phyloP scores from a whole-genome alignment of 2,888 invertebrate species.

The Lithophane socia region DNA sequence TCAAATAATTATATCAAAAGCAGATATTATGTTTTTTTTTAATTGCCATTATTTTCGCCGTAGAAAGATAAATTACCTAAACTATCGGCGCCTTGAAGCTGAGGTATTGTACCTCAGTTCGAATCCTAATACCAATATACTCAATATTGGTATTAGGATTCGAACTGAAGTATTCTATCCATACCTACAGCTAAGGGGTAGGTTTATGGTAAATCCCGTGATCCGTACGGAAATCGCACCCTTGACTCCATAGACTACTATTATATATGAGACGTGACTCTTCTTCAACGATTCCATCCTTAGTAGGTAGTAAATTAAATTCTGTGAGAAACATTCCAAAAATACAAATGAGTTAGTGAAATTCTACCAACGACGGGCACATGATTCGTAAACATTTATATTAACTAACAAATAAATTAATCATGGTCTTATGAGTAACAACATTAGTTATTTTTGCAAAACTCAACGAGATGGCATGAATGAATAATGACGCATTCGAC shows the following conservation, averaged over 20 bases:
- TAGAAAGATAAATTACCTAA: too few relatives aligned
- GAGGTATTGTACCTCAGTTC: too few relatives aligned
- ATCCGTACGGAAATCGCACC: background rate
- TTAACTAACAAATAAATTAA: constrained; percentile 49
- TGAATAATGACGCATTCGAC: constrained; percentile 47
- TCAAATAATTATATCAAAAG: too few relatives aligned
- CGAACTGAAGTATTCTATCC: background rate
- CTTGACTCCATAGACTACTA: too few relatives aligned
- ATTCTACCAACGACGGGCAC: constrained; percentile 9
- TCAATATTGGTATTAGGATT: too few relatives aligned
- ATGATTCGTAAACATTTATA: constrained; percentile 42
- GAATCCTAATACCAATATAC: too few relatives aligned
- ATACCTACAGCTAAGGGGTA: background rate
- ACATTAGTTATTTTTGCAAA: constrained; percentile 50
- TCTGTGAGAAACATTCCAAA: constrained; percentile 43
- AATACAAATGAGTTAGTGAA: constrained; percentile 39
- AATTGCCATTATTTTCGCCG: too few relatives aligned
- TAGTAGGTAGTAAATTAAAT: background rate
- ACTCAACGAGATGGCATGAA: constrained; percentile 42
- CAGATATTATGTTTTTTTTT: too few relatives aligned
- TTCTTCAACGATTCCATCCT: background rate
- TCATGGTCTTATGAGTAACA: constrained; percentile 40
- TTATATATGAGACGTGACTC: too few relatives aligned
- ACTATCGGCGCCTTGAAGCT: too few relatives aligned
- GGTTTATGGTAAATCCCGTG: background rate